Evolutionary conservation across 2,888 invertebrate genomes (phyloP).

Genomic region (Zaprionus lineosus): DNA sequence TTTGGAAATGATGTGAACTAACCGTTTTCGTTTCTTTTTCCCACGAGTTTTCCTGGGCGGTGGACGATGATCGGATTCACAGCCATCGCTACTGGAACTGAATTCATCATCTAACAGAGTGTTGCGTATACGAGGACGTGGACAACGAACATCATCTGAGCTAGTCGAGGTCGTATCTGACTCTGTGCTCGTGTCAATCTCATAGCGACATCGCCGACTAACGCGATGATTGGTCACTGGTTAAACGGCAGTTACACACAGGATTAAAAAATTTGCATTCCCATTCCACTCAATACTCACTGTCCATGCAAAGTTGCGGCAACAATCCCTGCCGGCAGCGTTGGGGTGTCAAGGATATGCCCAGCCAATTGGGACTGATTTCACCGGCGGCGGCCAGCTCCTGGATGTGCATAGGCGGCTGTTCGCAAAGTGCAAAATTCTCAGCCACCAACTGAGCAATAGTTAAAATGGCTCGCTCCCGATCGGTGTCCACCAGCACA

Average conservation of each 20-base stretch:
- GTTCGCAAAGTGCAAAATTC: constrained; percentile 78
- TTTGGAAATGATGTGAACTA: neutral
- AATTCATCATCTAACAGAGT: constrained; percentile 42
- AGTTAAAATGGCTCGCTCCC: constrained; percentile 86
- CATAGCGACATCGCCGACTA: constrained; percentile 57
- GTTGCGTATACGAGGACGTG: constrained; percentile 50
- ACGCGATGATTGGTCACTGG: constrained; percentile 72
- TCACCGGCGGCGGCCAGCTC: constrained; percentile 64
- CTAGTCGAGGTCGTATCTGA: constrained; percentile 79
- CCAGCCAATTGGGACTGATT: constrained; percentile 77
- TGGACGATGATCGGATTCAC: constrained; percentile 80
- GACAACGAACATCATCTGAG: constrained; percentile 57
- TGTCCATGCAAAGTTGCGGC: constrained; percentile 77
- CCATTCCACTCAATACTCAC: too few species aligned
- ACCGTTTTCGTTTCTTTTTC: constrained; percentile 65
- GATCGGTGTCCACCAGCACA: constrained; percentile 86
- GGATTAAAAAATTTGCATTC: too few species aligned
- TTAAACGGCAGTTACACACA: too few species aligned
- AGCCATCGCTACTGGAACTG: constrained; percentile 82
- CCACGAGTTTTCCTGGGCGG: constrained; percentile 59
- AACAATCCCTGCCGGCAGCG: constrained; percentile 81
- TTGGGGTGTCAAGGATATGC: constrained; percentile 80
- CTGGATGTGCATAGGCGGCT: constrained; percentile 68
- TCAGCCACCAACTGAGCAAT: constrained; percentile 81
- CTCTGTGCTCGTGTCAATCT: constrained; percentile 80